These are phyloP conservation scores for Numida meleagris DNA, from an alignment of 2,113 vertebrate species.

Conservation along the genomic window DNA sequence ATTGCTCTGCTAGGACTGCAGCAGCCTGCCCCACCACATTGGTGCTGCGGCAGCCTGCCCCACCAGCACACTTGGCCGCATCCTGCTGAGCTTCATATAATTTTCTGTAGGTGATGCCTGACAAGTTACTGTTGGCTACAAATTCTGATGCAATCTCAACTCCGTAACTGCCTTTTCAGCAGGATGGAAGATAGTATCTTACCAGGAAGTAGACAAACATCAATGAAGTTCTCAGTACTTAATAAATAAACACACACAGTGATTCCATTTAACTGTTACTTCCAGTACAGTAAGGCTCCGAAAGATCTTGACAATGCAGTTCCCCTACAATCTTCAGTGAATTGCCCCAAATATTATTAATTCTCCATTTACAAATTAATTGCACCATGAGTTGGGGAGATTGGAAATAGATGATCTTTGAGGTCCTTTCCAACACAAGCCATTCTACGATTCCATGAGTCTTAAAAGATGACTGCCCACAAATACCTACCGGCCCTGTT, in stretches of 20 bases:
- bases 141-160: background rate
- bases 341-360: background rate
- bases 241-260: background rate
- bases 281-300: background rate
- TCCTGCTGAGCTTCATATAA: fast-evolving
- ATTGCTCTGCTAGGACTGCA: background rate
- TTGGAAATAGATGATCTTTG: too few species aligned
- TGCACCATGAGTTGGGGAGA: background rate
- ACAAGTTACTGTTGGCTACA: background rate
- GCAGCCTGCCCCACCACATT: background rate
- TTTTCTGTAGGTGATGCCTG: background rate
- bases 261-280: background rate
- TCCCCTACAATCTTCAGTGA: background rate
- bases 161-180: fast-evolving
- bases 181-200: background rate
- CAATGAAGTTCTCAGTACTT: background rate
- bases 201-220: background rate
- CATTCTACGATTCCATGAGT: background rate
- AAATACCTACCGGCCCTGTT: background rate
- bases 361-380: background rate
- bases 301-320: background rate
- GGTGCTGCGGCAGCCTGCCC: background rate
- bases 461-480: background rate
- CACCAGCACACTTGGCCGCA: background rate
- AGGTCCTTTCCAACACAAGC: too few species aligned